phyloP scores from a whole-genome alignment of 2,113 vertebrate species.

The Syngnathus scovelli region DNA sequence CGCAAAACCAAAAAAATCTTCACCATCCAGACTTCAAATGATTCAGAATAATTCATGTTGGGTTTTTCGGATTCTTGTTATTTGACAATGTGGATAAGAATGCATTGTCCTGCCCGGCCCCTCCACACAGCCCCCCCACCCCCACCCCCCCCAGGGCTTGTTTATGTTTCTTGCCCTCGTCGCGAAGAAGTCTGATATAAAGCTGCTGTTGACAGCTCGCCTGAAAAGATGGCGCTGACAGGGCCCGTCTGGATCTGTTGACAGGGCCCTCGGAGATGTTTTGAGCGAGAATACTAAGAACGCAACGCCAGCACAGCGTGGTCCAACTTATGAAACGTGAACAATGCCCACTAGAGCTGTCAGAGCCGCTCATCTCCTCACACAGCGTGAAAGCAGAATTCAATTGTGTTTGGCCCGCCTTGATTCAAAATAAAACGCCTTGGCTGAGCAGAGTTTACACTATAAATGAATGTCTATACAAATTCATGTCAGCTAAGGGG shows the following conservation, averaged over 20 bases:
- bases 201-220: slow-evolving; percentile 56
- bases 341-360: slow-evolving; percentile 35
- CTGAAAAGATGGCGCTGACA: slow-evolving; percentile 65
- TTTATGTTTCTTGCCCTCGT: slow-evolving; percentile 55
- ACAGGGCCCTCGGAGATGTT: slow-evolving; percentile 53
- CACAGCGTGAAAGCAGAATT: slow-evolving; percentile 24
- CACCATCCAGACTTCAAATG: not conserved
- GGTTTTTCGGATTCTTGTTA: slow-evolving; percentile 20
- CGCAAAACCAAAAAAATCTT: slow-evolving; percentile 6
- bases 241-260: slow-evolving; percentile 51
- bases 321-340: slow-evolving; percentile 27
- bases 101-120: not conserved
- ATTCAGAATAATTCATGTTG: not conserved
- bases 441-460: slow-evolving; percentile 14
- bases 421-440: slow-evolving; percentile 22
- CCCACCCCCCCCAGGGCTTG: slow-evolving; percentile 45
- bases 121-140: not conserved
- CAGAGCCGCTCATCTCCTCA: slow-evolving; percentile 24
- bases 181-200: slow-evolving; percentile 51
- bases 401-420: slow-evolving; percentile 5
- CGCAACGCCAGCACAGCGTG: slow-evolving; percentile 16
- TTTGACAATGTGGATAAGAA: slow-evolving; percentile 31
- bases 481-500: not conserved
- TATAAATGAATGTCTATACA: not conserved
- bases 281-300: slow-evolving; percentile 30